Evolutionary conservation across 30 jellyfish, hydroid and myxozoan genomes (phyloP).

Genomic region (Rhopilema esculentum): DNA sequence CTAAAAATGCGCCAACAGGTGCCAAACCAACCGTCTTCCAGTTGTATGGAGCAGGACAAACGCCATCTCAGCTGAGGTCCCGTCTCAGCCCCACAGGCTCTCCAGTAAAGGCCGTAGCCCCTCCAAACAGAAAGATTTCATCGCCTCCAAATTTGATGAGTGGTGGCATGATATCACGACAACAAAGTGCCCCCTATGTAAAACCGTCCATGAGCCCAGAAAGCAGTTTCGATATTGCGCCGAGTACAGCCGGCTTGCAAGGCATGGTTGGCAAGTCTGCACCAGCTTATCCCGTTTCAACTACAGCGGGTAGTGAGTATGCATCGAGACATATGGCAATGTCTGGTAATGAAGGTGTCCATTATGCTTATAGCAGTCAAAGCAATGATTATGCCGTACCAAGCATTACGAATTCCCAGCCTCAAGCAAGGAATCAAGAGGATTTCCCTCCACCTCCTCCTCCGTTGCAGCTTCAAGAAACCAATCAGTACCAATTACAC

Average conservation of each 20-base stretch:
- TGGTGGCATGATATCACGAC: slow-evolving; percentile 11
- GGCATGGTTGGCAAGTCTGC: neutral
- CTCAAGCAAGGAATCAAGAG: slow-evolving; percentile 22
- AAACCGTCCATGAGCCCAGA: slow-evolving; percentile 7
- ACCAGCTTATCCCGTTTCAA: neutral
- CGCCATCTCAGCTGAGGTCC: slow-evolving; percentile 78
- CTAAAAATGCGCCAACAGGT: slow-evolving; percentile 51
- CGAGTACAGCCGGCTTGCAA: neutral
- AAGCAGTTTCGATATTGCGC: neutral
- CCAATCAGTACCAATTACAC: slow-evolving; percentile 22
- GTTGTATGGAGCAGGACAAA: slow-evolving; percentile 72
- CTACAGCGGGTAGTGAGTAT: slow-evolving; percentile 11
- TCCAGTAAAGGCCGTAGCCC: slow-evolving; percentile 69
- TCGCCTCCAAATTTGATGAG: slow-evolving; percentile 68
- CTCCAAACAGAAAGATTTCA: slow-evolving; percentile 70
- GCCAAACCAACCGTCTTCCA: slow-evolving; percentile 82
- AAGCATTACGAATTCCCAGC: slow-evolving; percentile 11
- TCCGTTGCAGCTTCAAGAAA: slow-evolving; percentile 25
- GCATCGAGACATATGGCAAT: slow-evolving; percentile 38
- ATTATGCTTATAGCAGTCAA: neutral
- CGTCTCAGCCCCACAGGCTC: slow-evolving; percentile 90
- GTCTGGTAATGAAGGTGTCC: neutral
- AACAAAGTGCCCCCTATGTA: slow-evolving; percentile 8
- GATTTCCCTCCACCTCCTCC: slow-evolving; percentile 72
- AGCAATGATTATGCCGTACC: slow-evolving; percentile 77